phyloP scores from a whole-genome alignment of 2,113 vertebrate species.

The Seriola quinqueradiata region DNA sequence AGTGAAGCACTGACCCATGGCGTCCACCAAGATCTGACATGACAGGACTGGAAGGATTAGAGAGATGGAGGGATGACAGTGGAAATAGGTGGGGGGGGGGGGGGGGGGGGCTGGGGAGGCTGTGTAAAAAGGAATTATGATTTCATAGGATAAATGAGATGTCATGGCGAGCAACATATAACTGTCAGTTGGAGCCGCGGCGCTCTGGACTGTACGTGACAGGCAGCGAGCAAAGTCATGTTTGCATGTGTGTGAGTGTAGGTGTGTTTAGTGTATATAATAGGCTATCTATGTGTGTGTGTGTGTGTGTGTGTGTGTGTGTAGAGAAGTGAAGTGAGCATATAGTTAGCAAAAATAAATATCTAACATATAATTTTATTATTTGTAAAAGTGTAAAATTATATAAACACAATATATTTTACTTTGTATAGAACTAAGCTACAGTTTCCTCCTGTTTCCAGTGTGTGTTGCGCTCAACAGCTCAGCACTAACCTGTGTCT shows the following conservation, averaged over 20 bases:
- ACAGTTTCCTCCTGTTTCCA: too few relatives aligned
- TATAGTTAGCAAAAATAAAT: too few relatives aligned
- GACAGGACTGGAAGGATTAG: conserved; percentile 88
- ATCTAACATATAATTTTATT: neutral
- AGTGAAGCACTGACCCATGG: conserved; percentile 91
- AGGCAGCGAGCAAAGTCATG: conserved; percentile 81
- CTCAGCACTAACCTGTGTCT: too few relatives aligned
- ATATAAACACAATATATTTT: neutral
- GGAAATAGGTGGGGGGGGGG: conserved; percentile 77
- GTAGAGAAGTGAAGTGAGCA: too few relatives aligned
- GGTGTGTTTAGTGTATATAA: too few relatives aligned
- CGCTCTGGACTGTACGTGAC: conserved; percentile 81
- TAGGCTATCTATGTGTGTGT: too few relatives aligned
- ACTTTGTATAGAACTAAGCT: too few relatives aligned
- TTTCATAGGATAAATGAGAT: conserved; percentile 91
- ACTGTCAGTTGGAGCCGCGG: conserved; percentile 88
- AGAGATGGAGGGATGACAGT: conserved; percentile 84
- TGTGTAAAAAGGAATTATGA: conserved; percentile 93
- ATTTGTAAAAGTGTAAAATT: neutral
- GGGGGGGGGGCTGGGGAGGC: conserved; percentile 85
- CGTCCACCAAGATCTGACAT: conserved; percentile 90
- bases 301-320: too few relatives aligned
- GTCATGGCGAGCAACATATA: conserved; percentile 92
- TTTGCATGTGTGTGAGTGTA: too few relatives aligned
- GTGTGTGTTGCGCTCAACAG: too few relatives aligned